These are phyloP conservation scores for Balearica regulorum DNA, from an alignment of 2,797 vertebrate species.

Conservation along the genomic window DNA sequence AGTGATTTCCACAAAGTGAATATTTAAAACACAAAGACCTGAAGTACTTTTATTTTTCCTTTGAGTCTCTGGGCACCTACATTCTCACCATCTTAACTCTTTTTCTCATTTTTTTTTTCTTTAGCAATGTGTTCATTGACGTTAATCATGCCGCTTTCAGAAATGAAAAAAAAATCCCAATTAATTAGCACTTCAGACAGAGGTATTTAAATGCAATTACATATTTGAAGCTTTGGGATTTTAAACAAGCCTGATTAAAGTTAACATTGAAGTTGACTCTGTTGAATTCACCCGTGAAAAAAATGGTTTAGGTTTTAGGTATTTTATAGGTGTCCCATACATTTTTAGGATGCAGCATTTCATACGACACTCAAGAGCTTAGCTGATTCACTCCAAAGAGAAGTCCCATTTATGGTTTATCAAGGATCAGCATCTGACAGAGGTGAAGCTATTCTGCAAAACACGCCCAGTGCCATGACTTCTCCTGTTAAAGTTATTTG, in stretches of 20 bases:
- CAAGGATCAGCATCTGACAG: neutral
- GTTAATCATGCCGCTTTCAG: neutral
- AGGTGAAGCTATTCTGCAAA: neutral
- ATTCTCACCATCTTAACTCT: neutral
- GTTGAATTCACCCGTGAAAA: neutral
- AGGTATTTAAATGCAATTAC: neutral
- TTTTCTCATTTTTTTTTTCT: neutral
- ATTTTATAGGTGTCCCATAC: neutral
- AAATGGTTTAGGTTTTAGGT: neutral
- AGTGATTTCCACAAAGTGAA: neutral
- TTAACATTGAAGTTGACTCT: neutral
- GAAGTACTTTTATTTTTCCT: neutral
- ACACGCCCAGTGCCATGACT: neutral
- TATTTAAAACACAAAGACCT: neutral
- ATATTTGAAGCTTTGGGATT: neutral
- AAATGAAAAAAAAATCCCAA: neutral
- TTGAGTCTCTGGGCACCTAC: neutral
- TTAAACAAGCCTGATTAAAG: neutral
- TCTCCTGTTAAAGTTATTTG: neutral
- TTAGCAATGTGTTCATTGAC: neutral
- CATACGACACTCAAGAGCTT: neutral
- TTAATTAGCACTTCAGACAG: constrained; percentile 9
- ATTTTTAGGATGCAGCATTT: neutral
- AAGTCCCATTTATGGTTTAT: neutral
- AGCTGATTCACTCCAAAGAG: neutral